Evolutionary conservation across 2,797 vertebrate genomes (phyloP).

Genomic region (Chromobotia macracanthus): DNA sequence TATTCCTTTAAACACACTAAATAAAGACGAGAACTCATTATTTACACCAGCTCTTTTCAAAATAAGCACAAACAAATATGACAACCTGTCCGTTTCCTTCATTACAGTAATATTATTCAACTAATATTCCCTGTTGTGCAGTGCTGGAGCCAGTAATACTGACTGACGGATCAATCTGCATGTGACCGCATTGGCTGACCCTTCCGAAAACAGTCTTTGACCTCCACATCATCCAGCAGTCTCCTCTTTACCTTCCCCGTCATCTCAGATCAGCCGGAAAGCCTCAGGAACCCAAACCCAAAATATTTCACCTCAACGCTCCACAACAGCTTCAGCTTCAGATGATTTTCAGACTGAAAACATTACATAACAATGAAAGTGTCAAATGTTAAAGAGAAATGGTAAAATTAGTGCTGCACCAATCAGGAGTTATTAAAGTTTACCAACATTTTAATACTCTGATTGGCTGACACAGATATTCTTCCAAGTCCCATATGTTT

Average conservation of each 20-base stretch:
- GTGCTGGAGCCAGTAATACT: not conserved
- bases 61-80: not conserved
- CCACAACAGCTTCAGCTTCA: not conserved
- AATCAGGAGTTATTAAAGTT: no score
- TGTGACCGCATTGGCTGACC: not conserved
- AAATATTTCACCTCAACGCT: not conserved
- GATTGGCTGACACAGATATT: no score
- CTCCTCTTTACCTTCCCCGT: not conserved
- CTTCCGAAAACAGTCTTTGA: no score
- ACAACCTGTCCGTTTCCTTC: not conserved
- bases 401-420: no score
- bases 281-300: no score
- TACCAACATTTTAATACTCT: no score
- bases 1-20: not conserved
- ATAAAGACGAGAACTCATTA: no score
- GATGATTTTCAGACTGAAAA: not conserved
- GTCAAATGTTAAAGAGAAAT: not conserved
- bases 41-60: no score
- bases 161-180: conserved; percentile 7
- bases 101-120: not conserved
- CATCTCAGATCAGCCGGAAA: no score
- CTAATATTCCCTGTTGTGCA: not conserved
- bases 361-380: not conserved
- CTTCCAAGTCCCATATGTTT: no score
- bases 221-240: not conserved